These are phyloP conservation scores for Amia ocellicauda DNA, from an alignment of 2,113 vertebrate genomes.

Conservation along the genomic window DNA sequence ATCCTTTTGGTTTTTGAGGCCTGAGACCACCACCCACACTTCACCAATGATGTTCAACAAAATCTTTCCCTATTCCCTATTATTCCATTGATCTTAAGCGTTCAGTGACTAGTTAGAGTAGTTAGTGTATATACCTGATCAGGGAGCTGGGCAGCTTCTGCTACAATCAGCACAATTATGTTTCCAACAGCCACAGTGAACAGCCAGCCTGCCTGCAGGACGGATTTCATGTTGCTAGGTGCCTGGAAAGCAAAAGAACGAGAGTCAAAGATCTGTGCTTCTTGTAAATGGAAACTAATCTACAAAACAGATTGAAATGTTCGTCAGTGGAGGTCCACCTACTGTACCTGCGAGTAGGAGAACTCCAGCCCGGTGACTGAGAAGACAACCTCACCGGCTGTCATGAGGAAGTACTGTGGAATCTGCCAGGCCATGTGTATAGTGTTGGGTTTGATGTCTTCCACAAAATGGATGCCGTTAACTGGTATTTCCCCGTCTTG, in stretches of 20 bases:
- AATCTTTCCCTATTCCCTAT: too few species aligned
- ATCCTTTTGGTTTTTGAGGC: too few species aligned
- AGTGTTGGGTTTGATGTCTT: constrained; percentile 78
- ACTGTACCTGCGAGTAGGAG: constrained; percentile 97
- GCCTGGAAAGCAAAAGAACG: constrained; percentile 62
- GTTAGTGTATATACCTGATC: constrained; percentile 80
- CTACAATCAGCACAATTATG: constrained; percentile 90
- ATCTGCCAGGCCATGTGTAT: constrained; percentile 88
- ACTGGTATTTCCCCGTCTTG: too few species aligned
- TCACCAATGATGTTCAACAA: too few species aligned
- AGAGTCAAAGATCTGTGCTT: not conserved
- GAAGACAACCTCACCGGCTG: constrained; percentile 86
- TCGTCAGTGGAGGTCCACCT: constrained; percentile 14
- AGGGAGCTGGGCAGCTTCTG: constrained; percentile 67
- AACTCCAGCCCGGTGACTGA: constrained; percentile 93
- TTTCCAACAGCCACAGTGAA: constrained; percentile 85
- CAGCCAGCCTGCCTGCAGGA: constrained; percentile 93
- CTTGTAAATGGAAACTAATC: not conserved
- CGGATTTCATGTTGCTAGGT: constrained; percentile 93
- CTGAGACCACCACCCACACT: too few species aligned
- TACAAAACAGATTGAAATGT: not conserved
- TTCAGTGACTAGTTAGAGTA: too few species aligned
- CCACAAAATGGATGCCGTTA: constrained; percentile 19
- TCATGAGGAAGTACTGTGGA: constrained; percentile 92
- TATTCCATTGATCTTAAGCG: too few species aligned